Evolutionary conservation across 2,888 invertebrate species (phyloP), one percentile per base, ranked within the genome.

Genomic region (Cheilosia soror): DNA sequence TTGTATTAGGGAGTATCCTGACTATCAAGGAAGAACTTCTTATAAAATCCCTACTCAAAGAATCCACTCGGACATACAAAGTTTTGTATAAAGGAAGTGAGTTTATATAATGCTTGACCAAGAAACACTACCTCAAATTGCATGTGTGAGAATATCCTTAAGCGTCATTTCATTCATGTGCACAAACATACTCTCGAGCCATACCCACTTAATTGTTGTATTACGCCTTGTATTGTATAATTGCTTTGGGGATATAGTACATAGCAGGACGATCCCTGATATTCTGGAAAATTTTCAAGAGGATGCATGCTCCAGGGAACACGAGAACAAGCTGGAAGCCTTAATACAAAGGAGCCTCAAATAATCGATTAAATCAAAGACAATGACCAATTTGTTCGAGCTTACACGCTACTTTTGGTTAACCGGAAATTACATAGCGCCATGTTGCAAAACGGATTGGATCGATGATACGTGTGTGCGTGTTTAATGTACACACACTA

Each of bases 311-410:
- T 6, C 13, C 15, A 68, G 42, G 31, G 68, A 7, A 15, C 13
- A 51, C 1, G 7, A 11, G 53, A 20, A 40, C 53, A 40, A 25
- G 13, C 13, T 1, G 5, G 13, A 7, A 6, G 13, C 13, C 33
- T 25, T 20, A 11, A 29, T 33, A 2, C 25, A 68, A 57, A 57
- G 13, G 60, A 62, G 62, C 68, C 60, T 51, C 37, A 44, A 66
- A 53, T 37, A 55, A 80, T 75, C 75, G 80, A 75, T 80, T 80
- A 63, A 68, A 57, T 75, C 69, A 81, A 76, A 69, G 81, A 71
- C 76, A 81, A 81, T 81, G 20, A 63, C 58, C 81, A 71, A 81
- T 80, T 80, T 75, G 68, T 68, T 57, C 47, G n/a, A 13, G 63
- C 76, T 76, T 69, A 65, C 73, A 80, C 31, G 76, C 37, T 71